Base-by-base conservation (phyloP, 2,113 vertebrate genomes). In the Gambusia affinis region DNA sequence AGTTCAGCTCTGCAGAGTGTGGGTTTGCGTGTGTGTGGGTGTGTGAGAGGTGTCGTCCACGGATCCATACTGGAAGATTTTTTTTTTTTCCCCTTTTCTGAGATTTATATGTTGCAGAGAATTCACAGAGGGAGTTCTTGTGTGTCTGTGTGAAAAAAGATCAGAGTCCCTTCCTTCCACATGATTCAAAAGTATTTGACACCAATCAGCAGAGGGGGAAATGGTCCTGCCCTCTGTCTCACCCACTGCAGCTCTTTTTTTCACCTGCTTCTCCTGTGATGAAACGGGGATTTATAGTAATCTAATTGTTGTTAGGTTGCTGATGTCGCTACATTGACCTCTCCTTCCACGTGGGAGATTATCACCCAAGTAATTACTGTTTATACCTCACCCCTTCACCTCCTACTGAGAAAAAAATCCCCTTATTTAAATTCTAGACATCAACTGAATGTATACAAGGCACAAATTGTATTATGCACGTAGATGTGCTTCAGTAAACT, bases 171-270 rank as follows among this genome's bases (percentile, higher is more conserved):
- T 64, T 65, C 35, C 78, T 78, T 77, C 89, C 86, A 91, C 89
- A 91, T 90, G 76, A 90, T 91, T 88, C 78, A 82, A 78, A 83
- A 85, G 79, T 85, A 77, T 91, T 87, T 93, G 90, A 92, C 92
- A 93, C 92, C 90, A 92, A 91, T 94, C 88, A 92, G 86, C 83
- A 73, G 72, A 37, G 84, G 80, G 77, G 81, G 64, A 78, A 47
- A 57, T 35, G 78, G 76, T 80, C 76, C 2, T 83, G 78, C 79
- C 85, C 85, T 83, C 75, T 72, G 57, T 74, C 84, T 87, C 69
- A 80, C 71, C 80, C 80, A 68, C 63, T 70, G 67, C 69, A 64
- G 31, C 63, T 73, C 73, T 75, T 42, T 65, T 70, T 61, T 60
- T 76, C 72, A 67, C 73, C 75, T 70, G 4, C n/a, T 62, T 80